These are phyloP conservation scores for Odontothrips loti DNA, from an alignment of 2,888 invertebrate species.

Conservation along the genomic window DNA sequence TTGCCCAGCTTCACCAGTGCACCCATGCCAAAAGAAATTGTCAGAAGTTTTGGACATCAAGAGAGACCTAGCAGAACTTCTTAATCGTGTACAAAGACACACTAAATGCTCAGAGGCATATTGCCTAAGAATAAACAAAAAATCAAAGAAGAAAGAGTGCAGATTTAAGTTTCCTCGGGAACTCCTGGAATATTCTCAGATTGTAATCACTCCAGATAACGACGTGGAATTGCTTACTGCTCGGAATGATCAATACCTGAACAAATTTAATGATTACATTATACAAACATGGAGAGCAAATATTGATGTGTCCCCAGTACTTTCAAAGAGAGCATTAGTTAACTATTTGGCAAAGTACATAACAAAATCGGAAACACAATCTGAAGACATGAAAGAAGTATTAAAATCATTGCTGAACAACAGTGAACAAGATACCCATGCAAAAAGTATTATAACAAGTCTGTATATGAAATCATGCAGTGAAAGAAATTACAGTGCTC, in stretches of 20 bases:
- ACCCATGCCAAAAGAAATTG: conserved; percentile 32
- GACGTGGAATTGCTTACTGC: conserved; percentile 23
- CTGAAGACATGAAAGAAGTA: neutral
- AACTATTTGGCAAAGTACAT: conserved; percentile 36
- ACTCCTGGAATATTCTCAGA: neutral
- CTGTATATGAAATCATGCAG: conserved; percentile 33
- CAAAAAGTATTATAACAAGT: conserved; percentile 32
- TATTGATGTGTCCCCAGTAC: conserved; percentile 31
- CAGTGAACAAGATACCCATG: conserved; percentile 11
- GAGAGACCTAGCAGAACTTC: conserved; percentile 23
- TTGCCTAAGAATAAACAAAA: conserved; percentile 33
- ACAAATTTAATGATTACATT: conserved; percentile 31
- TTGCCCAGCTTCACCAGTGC: conserved; percentile 29
- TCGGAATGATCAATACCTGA: conserved; percentile 33
- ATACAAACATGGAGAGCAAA: conserved; percentile 35
- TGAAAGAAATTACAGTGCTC: conserved; percentile 35
- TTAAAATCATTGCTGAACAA: neutral
- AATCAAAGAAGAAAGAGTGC: conserved; percentile 27
- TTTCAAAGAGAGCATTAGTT: conserved; percentile 29
- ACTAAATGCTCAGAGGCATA: conserved; percentile 27
- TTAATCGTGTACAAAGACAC: conserved; percentile 33
- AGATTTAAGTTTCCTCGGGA: conserved; percentile 33
- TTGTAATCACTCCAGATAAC: neutral
- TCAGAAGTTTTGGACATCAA: neutral
- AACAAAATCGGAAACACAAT: conserved; percentile 30